Conservation (phyloP, 92 coral and sea anemone species). For the Zoanthus solanderi region DNA sequence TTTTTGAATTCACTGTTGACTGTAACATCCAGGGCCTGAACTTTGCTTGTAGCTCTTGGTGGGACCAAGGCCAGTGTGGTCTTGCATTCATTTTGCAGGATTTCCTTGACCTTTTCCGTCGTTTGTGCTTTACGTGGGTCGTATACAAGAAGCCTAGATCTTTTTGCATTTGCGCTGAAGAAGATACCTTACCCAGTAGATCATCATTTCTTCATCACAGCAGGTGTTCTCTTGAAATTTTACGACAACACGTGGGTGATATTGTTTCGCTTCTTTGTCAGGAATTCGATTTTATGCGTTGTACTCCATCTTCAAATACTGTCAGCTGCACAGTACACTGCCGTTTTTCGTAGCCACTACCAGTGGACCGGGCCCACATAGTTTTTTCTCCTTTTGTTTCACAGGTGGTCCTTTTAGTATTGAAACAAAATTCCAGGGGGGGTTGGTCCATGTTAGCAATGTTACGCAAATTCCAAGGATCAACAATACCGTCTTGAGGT, state of each 20-base stretch:
- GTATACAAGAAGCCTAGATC: constrained; percentile 37
- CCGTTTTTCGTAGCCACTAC: too few species aligned
- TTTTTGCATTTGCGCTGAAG: background rate
- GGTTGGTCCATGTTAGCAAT: too few species aligned
- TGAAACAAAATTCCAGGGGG: too few species aligned
- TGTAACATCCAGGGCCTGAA: constrained; percentile 59
- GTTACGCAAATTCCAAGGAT: too few species aligned
- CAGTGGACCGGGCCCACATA: too few species aligned
- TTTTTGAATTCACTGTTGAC: constrained; percentile 58
- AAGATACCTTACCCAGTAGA: constrained; percentile 42
- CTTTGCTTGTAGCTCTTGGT: constrained; percentile 60
- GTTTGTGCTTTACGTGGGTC: constrained; percentile 46
- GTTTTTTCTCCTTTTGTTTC: too few species aligned
- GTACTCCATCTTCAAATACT: constrained; percentile 27
- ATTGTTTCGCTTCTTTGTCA: constrained; percentile 46
- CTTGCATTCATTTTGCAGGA: constrained; percentile 30
- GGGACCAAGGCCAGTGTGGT: constrained; percentile 38
- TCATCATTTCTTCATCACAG: constrained; percentile 57
- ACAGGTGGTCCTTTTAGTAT: too few species aligned
- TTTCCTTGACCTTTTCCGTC: constrained; percentile 46
- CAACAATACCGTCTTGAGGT: too few species aligned
- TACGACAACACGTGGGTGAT: constrained; percentile 50
- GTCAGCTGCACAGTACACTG: too few species aligned
- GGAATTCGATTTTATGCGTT: constrained; percentile 53
- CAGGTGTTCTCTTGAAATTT: constrained; percentile 65